A percentile compares a stretch with the other conserved stretches of the same genome.
phyloP scores from a whole-genome alignment of 1,140 invertebrate genomes.

The Cyclargus thomasi region DNA sequence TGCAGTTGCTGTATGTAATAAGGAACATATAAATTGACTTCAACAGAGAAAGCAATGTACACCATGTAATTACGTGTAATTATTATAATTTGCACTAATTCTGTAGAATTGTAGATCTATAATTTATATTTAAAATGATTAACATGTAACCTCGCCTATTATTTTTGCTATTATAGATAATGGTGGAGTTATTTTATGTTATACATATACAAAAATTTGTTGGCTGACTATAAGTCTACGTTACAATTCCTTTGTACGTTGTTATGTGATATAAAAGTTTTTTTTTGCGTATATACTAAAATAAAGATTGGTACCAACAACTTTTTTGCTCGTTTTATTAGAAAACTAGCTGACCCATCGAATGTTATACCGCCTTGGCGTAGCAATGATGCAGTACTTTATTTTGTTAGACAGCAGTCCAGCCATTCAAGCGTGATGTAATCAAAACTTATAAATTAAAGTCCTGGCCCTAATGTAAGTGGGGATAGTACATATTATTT shows the following conservation, averaged over 20 bases:
- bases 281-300: conserved; percentile 47
- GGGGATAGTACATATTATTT: too few relatives aligned
- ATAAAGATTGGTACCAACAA: conserved; percentile 49
- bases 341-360: too few relatives aligned
- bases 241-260: conserved; percentile 51
- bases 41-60: conserved; percentile 34
- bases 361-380: too few relatives aligned
- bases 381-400: too few relatives aligned
- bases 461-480: too few relatives aligned
- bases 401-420: too few relatives aligned
- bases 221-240: conserved; percentile 42
- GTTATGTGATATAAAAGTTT: conserved; percentile 49
- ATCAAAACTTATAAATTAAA: too few relatives aligned
- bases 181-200: conserved; percentile 47
- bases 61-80: conserved; percentile 42
- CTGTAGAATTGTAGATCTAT: conserved; percentile 45
- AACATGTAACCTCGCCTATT: conserved; percentile 44
- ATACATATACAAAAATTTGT: conserved; percentile 47
- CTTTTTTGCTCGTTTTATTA: background rate
- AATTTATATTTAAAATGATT: conserved; percentile 45
- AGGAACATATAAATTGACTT: conserved; percentile 28
- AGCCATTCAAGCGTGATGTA: too few relatives aligned
- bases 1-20: conserved; percentile 45
- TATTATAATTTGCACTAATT: conserved; percentile 52
- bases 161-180: conserved; percentile 59